Evolutionary conservation across 2,113 vertebrate genomes (phyloP).

Genomic region (Corynorhinus townsendii): DNA sequence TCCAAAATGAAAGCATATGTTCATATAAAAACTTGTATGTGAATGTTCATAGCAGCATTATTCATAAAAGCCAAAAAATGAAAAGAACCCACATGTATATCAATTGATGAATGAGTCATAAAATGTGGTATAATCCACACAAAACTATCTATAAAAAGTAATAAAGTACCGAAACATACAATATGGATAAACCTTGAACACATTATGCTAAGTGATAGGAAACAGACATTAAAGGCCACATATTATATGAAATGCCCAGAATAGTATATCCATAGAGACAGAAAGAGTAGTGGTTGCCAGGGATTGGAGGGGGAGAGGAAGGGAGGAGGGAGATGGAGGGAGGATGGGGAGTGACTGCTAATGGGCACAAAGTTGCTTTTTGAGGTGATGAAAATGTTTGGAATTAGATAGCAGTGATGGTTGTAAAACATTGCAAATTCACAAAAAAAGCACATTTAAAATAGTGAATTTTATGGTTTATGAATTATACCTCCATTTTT

Average conservation of each 20-base stretch:
- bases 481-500: constrained; percentile 14
- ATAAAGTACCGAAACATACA: background rate
- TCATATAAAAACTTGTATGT: constrained; percentile 2
- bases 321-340: fast-evolving
- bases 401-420: constrained; percentile 6
- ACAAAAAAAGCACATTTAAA: constrained; percentile 32
- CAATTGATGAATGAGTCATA: background rate
- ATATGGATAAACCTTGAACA: constrained; percentile 34
- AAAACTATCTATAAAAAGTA: constrained; percentile 31
- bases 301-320: background rate
- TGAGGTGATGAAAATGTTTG: constrained; percentile 42
- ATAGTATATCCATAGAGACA: background rate
- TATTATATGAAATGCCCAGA: constrained; percentile 14
- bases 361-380: background rate
- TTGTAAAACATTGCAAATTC: background rate
- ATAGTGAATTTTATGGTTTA: background rate
- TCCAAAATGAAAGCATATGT: constrained; percentile 35
- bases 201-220: background rate
- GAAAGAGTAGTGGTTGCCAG: background rate
- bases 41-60: constrained; percentile 15
- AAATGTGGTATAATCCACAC: background rate
- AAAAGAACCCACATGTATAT: background rate
- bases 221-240: background rate
- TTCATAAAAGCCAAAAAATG: background rate
- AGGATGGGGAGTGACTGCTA: background rate